Conservation (phyloP, 2,113 vertebrate species). For the Caranx ignobilis region DNA sequence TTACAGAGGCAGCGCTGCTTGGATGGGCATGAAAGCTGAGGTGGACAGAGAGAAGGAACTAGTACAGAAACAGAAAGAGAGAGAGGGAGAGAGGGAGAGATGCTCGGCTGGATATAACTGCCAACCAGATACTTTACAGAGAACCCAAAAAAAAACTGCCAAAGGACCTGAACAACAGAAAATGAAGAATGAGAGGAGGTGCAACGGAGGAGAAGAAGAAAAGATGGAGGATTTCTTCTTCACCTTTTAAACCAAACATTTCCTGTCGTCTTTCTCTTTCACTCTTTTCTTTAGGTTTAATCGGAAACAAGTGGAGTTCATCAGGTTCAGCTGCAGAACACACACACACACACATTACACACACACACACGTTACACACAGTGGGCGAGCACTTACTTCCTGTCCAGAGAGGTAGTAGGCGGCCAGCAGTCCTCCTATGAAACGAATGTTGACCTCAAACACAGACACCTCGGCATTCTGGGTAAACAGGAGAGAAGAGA, state of each 20-base stretch:
- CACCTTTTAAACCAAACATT: not conserved
- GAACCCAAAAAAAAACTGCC: not conserved
- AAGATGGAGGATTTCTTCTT: not conserved
- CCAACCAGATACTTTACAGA: not conserved
- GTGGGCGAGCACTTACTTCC: conserved; percentile 85
- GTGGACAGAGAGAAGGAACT: not conserved
- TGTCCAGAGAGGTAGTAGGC: conserved; percentile 97
- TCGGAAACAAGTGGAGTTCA: not conserved
- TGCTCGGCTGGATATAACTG: conserved; percentile 7
- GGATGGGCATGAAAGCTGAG: conserved; percentile 25
- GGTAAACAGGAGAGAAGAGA: conserved; percentile 42
- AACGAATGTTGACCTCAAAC: conserved; percentile 98
- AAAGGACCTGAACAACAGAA: no score
- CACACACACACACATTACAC: conserved; percentile 1
- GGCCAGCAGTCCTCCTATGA: conserved; percentile 94
- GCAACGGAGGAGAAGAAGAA: not conserved
- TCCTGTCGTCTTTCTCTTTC: no score
- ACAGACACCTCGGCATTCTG: conserved; percentile 98
- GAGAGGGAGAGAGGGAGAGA: not conserved
- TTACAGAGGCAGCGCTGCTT: conserved; percentile 25
- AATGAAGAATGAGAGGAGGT: not conserved
- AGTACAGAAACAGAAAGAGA: not conserved
- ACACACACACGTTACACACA: not conserved
- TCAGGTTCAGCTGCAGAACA: not conserved
- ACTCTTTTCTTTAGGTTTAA: not conserved